phyloP scores from a whole-genome alignment of 2,113 vertebrate genomes.

The Aythya baeri region DNA sequence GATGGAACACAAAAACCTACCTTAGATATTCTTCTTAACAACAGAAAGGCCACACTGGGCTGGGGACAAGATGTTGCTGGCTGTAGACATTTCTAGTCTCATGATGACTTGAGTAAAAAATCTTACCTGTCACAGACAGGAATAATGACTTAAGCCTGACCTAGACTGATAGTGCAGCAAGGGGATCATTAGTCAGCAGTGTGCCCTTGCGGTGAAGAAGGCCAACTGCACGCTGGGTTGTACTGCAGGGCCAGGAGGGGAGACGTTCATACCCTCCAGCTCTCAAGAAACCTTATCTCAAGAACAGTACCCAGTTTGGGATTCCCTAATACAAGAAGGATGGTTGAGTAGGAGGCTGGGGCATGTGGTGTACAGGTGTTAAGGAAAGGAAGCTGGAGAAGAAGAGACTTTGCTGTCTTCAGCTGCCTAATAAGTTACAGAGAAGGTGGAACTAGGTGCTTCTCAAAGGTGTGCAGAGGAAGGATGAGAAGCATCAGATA shows the following conservation, averaged over 20 bases:
- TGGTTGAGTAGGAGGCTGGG: not conserved
- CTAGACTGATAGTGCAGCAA: not conserved
- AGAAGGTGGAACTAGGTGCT: not conserved
- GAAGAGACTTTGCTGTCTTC: not conserved
- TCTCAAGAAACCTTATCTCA: not conserved
- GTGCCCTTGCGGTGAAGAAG: not conserved
- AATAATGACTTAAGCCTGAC: not conserved
- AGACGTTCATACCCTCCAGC: fast-evolving
- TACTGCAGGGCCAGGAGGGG: no score
- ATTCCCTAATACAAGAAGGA: not conserved
- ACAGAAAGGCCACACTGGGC: not conserved
- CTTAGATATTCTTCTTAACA: not conserved
- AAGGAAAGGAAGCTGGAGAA: not conserved
- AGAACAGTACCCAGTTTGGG: no score
- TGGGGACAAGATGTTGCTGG: not conserved
- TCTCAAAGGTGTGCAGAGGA: not conserved
- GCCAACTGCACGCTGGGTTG: not conserved
- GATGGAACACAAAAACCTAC: not conserved
- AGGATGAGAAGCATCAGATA: not conserved
- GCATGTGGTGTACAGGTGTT: fast-evolving
- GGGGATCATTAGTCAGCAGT: not conserved
- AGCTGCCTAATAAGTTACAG: not conserved
- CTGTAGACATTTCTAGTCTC: not conserved
- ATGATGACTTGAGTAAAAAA: no score
- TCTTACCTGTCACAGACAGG: not conserved